Evolutionary conservation across 2,113 vertebrate species (phyloP).

Genomic region (Syrrhaptes paradoxus): DNA sequence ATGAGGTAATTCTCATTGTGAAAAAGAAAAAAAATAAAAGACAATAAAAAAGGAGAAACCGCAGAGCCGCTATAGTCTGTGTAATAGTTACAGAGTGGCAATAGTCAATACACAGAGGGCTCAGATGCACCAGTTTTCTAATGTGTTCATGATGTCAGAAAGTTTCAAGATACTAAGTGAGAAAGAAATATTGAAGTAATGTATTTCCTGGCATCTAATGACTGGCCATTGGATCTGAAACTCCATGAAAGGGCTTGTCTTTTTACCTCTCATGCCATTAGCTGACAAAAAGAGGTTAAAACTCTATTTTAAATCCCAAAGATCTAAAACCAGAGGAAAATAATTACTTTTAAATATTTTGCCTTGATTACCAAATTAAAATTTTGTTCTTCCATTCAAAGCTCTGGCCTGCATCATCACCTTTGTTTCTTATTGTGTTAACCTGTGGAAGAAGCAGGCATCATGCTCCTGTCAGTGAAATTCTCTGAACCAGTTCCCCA

Average conservation of each 20-base stretch:
- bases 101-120: neutral
- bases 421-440: neutral
- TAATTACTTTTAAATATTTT: neutral
- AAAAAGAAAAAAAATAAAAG: neutral
- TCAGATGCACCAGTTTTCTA: neutral
- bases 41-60: neutral
- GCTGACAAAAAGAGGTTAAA: neutral
- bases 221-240: neutral
- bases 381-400: neutral
- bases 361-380: neutral
- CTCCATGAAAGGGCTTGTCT: neutral
- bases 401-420: neutral
- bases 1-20: neutral
- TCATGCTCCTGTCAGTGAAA: neutral
- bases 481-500: neutral
- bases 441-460: neutral
- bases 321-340: neutral
- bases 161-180: neutral
- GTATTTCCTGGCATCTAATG: neutral
- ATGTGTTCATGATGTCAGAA: neutral
- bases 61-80: neutral
- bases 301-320: neutral
- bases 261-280: neutral
- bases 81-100: neutral
- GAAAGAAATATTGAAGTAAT: neutral